Conservation (phyloP, 2,797 vertebrate genomes). For the Yasuhikotakia modesta region DNA sequence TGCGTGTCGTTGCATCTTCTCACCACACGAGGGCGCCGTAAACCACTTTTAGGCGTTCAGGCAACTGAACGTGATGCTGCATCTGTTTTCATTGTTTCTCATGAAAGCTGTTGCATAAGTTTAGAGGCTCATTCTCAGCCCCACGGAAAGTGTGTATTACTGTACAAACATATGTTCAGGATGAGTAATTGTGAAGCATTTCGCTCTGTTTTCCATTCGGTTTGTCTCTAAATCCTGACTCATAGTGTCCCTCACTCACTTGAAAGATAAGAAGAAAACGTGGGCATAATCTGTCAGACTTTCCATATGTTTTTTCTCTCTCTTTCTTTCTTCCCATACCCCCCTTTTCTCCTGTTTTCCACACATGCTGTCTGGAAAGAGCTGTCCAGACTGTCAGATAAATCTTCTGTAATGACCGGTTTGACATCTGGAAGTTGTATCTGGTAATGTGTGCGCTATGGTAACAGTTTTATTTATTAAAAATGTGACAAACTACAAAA, state of each 20-base stretch:
- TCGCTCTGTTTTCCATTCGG: conserved; percentile 18
- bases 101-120: conserved; percentile 7
- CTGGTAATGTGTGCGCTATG: background rate
- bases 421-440: conserved; percentile 47
- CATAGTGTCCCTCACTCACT: conserved; percentile 16
- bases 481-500: conserved; percentile 33
- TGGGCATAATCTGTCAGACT: conserved; percentile 43
- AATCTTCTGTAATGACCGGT: conserved; percentile 33
- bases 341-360: conserved; percentile 1
- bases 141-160: conserved; percentile 21
- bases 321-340: background rate
- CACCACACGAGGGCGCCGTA: conserved; percentile 14
- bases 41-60: background rate
- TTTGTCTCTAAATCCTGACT: conserved; percentile 30
- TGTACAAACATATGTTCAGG: conserved; percentile 4
- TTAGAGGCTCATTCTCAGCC: background rate
- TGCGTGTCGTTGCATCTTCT: conserved; percentile 1
- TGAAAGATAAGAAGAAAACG: conserved; percentile 25
- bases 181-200: conserved; percentile 18
- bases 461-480: background rate
- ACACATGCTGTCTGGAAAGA: conserved; percentile 41
- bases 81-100: conserved; percentile 19
- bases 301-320: conserved; percentile 35
- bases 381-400: conserved; percentile 17
- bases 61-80: conserved; percentile 1